A percentile compares a stretch with the other conserved stretches of the same genome.
Conservation (phyloP, 1,140 invertebrate species). For the Drosophila leontia region DNA sequence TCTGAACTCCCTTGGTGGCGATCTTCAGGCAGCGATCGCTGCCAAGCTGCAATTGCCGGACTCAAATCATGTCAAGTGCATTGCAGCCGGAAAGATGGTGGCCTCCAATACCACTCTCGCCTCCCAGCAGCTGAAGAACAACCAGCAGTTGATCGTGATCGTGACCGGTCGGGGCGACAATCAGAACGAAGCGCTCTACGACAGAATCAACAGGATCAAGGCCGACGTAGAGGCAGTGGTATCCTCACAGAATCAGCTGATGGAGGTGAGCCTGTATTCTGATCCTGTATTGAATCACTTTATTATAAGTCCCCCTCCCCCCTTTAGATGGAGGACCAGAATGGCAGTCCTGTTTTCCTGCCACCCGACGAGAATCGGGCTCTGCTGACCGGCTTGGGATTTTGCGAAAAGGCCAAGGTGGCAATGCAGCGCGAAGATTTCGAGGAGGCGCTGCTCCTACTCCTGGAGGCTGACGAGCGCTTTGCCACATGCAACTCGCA, state of each 20-base stretch:
- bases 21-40: slow-evolving; percentile 87
- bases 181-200: slow-evolving; percentile 59
- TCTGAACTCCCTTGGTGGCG: slow-evolving; percentile 85
- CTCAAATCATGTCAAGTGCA: slow-evolving; percentile 87
- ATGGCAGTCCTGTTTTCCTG: slow-evolving; percentile 89
- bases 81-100: slow-evolving; percentile 88
- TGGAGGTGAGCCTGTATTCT: slow-evolving; percentile 58
- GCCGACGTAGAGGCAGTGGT: slow-evolving; percentile 74
- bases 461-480: slow-evolving; percentile 91
- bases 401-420: slow-evolving; percentile 91
- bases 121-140: slow-evolving; percentile 88
- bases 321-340: slow-evolving; percentile 90
- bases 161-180: slow-evolving; percentile 85
- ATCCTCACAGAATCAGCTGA: slow-evolving; percentile 60
- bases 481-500: slow-evolving; percentile 89
- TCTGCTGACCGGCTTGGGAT: slow-evolving; percentile 90
- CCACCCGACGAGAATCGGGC: slow-evolving; percentile 89
- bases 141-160: slow-evolving; percentile 88
- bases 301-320: background rate
- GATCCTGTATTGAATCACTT: background rate
- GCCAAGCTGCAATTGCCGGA: slow-evolving; percentile 82
- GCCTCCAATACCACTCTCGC: slow-evolving; percentile 85
- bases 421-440: slow-evolving; percentile 89
- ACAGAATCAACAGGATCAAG: slow-evolving; percentile 72
- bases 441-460: slow-evolving; percentile 89